phyloP scores from a whole-genome alignment of 2,113 vertebrate species.

The Atherinomorus stipes region DNA sequence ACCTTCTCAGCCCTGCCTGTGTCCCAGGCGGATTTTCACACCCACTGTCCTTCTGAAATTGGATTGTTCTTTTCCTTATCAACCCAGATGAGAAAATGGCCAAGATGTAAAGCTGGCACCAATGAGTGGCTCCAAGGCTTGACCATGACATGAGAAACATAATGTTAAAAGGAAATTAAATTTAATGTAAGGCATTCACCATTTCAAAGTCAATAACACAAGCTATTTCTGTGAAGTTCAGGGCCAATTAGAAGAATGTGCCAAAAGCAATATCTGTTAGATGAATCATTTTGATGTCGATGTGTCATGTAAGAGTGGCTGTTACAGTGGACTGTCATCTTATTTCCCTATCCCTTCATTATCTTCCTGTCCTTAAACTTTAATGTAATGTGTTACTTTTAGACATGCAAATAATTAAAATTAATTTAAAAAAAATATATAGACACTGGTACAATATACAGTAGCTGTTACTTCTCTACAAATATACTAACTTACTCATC shows the following conservation, averaged over 20 bases:
- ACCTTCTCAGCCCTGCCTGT: slow-evolving; percentile 64
- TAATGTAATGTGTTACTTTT: no score
- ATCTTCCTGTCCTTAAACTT: neutral
- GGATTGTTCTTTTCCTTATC: slow-evolving; percentile 57
- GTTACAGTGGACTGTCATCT: neutral
- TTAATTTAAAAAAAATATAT: no score
- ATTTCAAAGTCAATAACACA: slow-evolving; percentile 20
- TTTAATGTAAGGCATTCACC: slow-evolving; percentile 15
- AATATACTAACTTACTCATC: neutral
- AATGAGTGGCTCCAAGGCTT: slow-evolving; percentile 33
- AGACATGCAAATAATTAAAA: neutral
- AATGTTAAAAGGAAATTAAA: slow-evolving; percentile 32
- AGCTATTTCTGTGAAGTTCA: slow-evolving; percentile 6
- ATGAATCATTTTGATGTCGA: neutral
- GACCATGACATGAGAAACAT: slow-evolving; percentile 15
- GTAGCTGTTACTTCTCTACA: neutral
- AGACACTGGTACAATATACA: no score
- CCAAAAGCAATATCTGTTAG: slow-evolving; percentile 13
- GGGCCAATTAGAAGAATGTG: slow-evolving; percentile 41
- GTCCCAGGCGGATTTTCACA: slow-evolving; percentile 65
- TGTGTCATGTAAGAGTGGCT: neutral
- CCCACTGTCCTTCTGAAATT: slow-evolving; percentile 64
- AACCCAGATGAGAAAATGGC: slow-evolving; percentile 45
- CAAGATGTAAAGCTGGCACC: slow-evolving; percentile 50
- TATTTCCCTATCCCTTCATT: neutral